These are phyloP conservation scores for Bryconaethiops microstoma DNA, from an alignment of 2,797 vertebrate genomes.

Conservation along the genomic window DNA sequence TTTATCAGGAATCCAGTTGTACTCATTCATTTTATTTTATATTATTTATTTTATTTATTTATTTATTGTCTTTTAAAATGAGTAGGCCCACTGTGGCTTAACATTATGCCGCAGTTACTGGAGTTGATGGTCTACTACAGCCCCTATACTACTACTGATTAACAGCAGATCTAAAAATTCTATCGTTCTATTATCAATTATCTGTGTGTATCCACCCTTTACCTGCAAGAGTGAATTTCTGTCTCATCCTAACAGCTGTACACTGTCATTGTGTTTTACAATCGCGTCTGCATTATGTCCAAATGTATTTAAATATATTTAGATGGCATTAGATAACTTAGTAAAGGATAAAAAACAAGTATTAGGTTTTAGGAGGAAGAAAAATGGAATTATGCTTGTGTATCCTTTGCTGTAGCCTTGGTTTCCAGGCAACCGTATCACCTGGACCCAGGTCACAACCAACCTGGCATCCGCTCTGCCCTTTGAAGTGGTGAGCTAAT, in stretches of 20 bases:
- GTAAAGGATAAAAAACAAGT: neutral
- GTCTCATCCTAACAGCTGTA: neutral
- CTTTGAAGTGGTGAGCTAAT: neutral
- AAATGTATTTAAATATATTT: conserved; percentile 17
- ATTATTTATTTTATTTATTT: conserved; percentile 3
- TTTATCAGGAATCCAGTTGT: neutral
- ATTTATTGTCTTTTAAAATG: neutral
- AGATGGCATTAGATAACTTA: neutral
- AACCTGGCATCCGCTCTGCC: neutral
- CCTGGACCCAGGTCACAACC: neutral
- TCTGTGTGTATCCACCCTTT: neutral
- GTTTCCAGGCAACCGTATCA: neutral
- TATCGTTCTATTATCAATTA: neutral
- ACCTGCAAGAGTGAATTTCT: neutral
- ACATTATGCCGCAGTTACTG: neutral
- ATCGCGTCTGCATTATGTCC: conserved; percentile 29
- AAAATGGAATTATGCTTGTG: neutral
- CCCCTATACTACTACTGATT: neutral
- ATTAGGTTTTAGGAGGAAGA: neutral
- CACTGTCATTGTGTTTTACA: conserved; percentile 4
- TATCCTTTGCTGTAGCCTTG: neutral
- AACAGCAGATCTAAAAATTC: neutral
- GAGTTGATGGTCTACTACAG: neutral
- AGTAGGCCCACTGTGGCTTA: neutral
- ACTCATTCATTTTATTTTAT: neutral